A percentile compares a stretch with the other conserved stretches of the same genome.
Evolutionary conservation across 2,888 invertebrate genomes (phyloP).

Genomic region (Allygus modestus): DNA sequence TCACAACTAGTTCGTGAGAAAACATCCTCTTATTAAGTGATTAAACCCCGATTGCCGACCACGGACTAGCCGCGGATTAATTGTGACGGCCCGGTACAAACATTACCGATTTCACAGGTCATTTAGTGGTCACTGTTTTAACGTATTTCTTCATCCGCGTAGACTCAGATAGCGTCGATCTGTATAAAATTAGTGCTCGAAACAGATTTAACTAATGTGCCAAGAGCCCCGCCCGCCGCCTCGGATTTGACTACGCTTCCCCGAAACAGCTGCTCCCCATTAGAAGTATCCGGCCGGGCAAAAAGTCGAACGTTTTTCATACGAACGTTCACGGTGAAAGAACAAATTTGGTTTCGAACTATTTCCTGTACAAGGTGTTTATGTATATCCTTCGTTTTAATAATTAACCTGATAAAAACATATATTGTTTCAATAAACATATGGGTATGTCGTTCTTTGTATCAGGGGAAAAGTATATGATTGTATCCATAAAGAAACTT

Average conservation of each 20-base stretch:
- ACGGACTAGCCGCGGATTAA: background rate
- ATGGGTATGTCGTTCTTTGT: no score
- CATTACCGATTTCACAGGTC: constrained; percentile 46
- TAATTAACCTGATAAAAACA: no score
- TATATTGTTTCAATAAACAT: no score
- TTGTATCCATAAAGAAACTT: no score
- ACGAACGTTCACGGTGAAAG: no score
- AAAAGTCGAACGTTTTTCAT: no score
- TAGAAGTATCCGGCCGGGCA: no score
- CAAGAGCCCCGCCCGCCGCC: background rate
- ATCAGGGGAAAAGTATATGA: no score
- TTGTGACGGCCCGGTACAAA: background rate
- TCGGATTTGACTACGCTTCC: background rate
- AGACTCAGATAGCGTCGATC: background rate
- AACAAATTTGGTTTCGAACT: no score
- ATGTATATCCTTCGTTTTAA: no score
- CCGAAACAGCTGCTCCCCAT: no score
- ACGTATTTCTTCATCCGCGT: background rate
- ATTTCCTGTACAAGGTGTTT: no score
- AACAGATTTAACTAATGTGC: background rate
- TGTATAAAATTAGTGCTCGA: background rate
- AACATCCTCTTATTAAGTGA: constrained; percentile 53
- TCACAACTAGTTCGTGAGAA: constrained; percentile 51
- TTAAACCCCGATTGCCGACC: background rate
- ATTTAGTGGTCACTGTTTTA: background rate